Evolutionary conservation across 2,888 invertebrate species (phyloP), one percentile per base, ranked within the genome.

Genomic region (Stenurella melanura): DNA sequence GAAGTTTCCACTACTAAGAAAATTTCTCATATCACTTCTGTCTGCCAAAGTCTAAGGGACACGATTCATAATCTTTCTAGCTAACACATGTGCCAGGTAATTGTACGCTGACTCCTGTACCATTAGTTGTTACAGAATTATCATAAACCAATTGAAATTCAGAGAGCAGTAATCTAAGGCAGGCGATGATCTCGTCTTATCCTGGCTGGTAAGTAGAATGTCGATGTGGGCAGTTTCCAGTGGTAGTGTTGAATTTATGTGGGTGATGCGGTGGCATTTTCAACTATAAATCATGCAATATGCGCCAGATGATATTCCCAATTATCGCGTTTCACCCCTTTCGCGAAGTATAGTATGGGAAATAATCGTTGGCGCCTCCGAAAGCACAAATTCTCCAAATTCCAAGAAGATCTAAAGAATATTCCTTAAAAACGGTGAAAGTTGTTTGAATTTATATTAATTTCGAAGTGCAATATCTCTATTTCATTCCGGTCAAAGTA

Each of bases 271-370:
- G 79, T 74, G 78, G 80, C 77, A 79, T 80, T 81, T 80, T 78
- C 70, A 76, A 79, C 82, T 79, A 85, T 85, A 85, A 84, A 85
- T 84, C 85, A 84, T 75, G 78, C 82, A 84, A 84, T 84, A 83
- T 82, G 84, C 83, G 84, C 82, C 81, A 81, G 80, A 85, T 84
- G 85, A 85, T 85, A 83, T 85, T 81, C 82, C 83, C 74, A 74
- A 74, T 74, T 74, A 74, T 68, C 60, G 60, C 60, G 74, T 67
- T 60, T 57, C 50, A 68, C 66, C 68, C 74, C 74, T 74, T 74
- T 74, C 74, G 18, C 38, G 67, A 3, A 26, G 12, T 56, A 58
- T 58, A 42, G 67, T 68, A 50, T 11, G n/a, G 57, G 30, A 38
- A 34, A 57, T 57, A 57, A 57, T 18, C 69, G 57, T 58, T 30